These are phyloP conservation scores for Gymnocypris eckloni DNA, from an alignment of 2,797 vertebrate species.

Conservation along the genomic window DNA sequence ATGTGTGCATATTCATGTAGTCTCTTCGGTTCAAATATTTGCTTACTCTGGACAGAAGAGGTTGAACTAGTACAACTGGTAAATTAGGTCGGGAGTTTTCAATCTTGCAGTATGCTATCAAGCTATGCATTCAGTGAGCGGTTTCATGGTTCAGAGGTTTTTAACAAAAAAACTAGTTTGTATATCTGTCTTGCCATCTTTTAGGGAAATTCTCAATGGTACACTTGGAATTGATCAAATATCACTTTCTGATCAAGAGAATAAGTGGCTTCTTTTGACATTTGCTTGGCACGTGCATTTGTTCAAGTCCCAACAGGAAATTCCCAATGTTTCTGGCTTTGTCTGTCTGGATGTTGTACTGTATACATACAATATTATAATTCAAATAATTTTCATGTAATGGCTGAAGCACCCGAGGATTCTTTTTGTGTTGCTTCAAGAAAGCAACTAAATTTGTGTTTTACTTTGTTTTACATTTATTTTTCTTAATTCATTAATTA, in stretches of 20 bases:
- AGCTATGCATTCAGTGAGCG: background rate
- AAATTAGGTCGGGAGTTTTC: background rate
- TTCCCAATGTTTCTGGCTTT: background rate
- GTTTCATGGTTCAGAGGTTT: background rate
- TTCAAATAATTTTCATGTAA: background rate
- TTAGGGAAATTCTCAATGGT: background rate
- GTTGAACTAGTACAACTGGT: background rate
- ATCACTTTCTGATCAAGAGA: background rate
- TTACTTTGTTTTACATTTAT: too few species aligned
- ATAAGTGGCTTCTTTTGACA: background rate
- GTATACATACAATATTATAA: background rate
- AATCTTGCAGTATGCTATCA: background rate
- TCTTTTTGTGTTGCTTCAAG: too few species aligned
- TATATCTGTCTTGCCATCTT: background rate
- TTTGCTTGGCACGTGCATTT: background rate
- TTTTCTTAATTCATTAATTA: too few species aligned
- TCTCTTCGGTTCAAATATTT: background rate
- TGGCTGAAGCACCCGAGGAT: background rate
- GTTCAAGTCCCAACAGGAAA: background rate
- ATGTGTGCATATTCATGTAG: background rate
- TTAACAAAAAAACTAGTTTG: background rate
- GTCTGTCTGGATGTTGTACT: background rate
- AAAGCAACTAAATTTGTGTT: too few species aligned
- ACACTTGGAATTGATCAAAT: background rate
- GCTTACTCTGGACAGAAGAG: background rate